Evolutionary conservation across 1,140 invertebrate species (phyloP).

Genomic region (Harlomillsia oculata): DNA sequence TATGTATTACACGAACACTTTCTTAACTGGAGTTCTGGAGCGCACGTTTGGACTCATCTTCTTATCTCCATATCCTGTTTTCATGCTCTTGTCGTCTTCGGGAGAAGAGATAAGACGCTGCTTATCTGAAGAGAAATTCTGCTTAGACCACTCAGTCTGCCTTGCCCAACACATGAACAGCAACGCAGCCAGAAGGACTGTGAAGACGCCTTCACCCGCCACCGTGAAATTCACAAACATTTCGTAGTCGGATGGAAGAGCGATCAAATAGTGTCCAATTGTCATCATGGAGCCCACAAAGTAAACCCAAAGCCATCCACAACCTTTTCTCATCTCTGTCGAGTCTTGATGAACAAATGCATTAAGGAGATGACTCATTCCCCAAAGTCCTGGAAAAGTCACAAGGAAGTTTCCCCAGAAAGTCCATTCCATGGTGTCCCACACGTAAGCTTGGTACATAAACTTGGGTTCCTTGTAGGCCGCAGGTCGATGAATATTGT

Average conservation of each 20-base stretch:
- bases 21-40: too few species aligned
- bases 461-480: constrained; percentile 19
- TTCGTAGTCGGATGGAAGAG: constrained; percentile 3
- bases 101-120: too few species aligned
- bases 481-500: constrained; percentile 22
- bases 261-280: constrained; percentile 11
- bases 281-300: constrained; percentile 13
- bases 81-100: too few species aligned
- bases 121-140: too few species aligned
- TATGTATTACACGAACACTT: too few species aligned
- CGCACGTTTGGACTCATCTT: too few species aligned
- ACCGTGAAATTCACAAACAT: constrained; percentile 17
- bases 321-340: background rate
- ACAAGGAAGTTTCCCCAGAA: constrained; percentile 23
- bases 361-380: background rate
- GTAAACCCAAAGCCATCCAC: constrained; percentile 7
- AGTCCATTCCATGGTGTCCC: constrained; percentile 20
- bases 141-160: too few species aligned
- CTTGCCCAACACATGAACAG: background rate
- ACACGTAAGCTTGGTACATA: constrained; percentile 1
- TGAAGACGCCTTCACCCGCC: constrained; percentile 12
- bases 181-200: background rate
- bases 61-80: too few species aligned
- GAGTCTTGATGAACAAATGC: background rate
- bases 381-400: background rate